Conservation (phyloP, 1,140 invertebrate species). For the Parasteatoda tepidariorum region DNA sequence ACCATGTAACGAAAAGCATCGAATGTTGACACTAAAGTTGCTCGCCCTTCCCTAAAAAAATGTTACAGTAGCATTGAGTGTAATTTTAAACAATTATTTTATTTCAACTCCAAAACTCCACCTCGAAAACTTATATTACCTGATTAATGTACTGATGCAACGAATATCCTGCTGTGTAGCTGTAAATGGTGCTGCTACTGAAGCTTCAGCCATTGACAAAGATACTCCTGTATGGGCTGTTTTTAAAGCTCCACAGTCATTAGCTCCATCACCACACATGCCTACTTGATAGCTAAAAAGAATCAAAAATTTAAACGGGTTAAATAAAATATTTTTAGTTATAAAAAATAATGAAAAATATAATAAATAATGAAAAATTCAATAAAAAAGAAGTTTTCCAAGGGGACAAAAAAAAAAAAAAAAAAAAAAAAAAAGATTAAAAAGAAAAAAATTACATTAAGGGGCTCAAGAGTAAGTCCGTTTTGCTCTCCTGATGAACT, state of each 20-base stretch:
- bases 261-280: conserved; percentile 98
- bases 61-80: background rate
- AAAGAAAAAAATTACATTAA: no score
- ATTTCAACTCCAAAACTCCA: background rate
- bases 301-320: no score
- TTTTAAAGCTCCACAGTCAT: conserved; percentile 90
- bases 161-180: conserved; percentile 86
- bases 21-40: conserved; percentile 95
- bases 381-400: no score
- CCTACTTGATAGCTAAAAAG: conserved; percentile 75
- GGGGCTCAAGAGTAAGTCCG: no score
- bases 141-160: conserved; percentile 86
- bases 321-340: no score
- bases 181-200: conserved; percentile 96
- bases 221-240: conserved; percentile 95
- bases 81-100: background rate
- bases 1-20: conserved; percentile 99
- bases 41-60: conserved; percentile 82
- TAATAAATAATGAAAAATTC: no score
- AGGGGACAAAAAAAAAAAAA: no score
- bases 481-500: no score
- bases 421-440: no score
- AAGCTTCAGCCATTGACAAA: conserved; percentile 92
- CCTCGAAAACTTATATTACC: conserved; percentile 63
- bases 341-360: no score